Evolutionary conservation across 2,888 invertebrate species (phyloP).

Genomic region (Lepidocyrtinus sp.): DNA sequence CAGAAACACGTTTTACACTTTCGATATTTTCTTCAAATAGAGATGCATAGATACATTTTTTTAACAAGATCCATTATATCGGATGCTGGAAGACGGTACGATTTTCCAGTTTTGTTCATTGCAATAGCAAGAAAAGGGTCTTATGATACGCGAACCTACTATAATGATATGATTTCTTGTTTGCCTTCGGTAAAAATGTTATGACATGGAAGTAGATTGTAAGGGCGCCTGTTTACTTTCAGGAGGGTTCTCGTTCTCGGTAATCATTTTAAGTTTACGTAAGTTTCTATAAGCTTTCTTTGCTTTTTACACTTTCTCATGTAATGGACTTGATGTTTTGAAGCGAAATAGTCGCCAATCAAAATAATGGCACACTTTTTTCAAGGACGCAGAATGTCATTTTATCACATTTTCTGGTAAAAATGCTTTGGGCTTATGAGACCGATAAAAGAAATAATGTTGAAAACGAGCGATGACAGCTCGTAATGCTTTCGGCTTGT

Average conservation of each 20-base stretch:
- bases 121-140: neutral
- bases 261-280: neutral
- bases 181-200: neutral
- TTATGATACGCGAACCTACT: constrained; percentile 1
- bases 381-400: constrained; percentile 23
- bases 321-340: neutral
- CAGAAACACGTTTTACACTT: too few relatives aligned
- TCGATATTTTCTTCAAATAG: too few relatives aligned
- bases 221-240: constrained; percentile 8
- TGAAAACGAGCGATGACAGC: neutral
- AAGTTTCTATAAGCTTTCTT: neutral
- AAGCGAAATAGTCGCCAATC: constrained; percentile 5
- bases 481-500: neutral
- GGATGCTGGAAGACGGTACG: too few relatives aligned
- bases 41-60: too few relatives aligned
- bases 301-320: neutral
- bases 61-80: too few relatives aligned
- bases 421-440: neutral
- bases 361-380: constrained; percentile 23
- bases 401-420: neutral
- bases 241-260: neutral
- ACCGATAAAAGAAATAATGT: neutral
- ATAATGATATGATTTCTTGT: constrained; percentile 8
- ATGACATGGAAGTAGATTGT: neutral
- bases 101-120: too few relatives aligned